Conservation (phyloP, 1,140 invertebrate species). For the Lysiphlebus fabarum region DNA sequence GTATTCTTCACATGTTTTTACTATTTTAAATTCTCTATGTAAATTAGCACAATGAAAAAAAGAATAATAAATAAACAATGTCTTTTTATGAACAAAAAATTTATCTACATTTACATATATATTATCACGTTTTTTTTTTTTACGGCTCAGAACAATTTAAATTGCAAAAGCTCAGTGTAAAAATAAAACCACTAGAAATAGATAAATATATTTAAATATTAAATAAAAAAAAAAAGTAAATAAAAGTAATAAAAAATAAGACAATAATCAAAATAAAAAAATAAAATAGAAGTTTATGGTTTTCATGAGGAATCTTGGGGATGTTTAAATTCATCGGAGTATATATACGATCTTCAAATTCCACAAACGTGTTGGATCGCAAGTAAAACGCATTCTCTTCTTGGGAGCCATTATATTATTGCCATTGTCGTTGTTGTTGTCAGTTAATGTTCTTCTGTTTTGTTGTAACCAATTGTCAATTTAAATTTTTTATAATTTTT, state of each 20-base stretch:
- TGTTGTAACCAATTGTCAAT: not conserved
- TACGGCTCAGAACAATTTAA: no score
- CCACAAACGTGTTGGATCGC: conserved; percentile 47
- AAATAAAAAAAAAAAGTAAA: no score
- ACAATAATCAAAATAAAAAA: conserved; percentile 27
- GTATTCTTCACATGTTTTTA: conserved; percentile 9
- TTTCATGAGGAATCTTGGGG: conserved; percentile 34
- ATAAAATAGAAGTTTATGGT: conserved; percentile 34
- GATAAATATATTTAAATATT: no score
- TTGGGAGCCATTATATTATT: conserved; percentile 46
- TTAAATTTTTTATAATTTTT: no score
- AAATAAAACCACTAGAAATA: no score
- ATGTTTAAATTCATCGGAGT: conserved; percentile 34
- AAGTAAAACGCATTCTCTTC: conserved; percentile 48
- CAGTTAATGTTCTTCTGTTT: conserved; percentile 4
- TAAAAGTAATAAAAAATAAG: conserved; percentile 19
- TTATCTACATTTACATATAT: no score
- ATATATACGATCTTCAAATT: conserved; percentile 38
- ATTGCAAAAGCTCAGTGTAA: no score
- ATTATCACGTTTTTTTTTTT: no score
- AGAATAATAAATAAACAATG: no score
- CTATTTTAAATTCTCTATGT: no score
- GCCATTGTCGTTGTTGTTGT: conserved; percentile 19
- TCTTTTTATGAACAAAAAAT: no score
- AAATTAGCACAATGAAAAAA: no score